phyloP scores from a whole-genome alignment of 2,888 invertebrate genomes.

The Mythimna impura region DNA sequence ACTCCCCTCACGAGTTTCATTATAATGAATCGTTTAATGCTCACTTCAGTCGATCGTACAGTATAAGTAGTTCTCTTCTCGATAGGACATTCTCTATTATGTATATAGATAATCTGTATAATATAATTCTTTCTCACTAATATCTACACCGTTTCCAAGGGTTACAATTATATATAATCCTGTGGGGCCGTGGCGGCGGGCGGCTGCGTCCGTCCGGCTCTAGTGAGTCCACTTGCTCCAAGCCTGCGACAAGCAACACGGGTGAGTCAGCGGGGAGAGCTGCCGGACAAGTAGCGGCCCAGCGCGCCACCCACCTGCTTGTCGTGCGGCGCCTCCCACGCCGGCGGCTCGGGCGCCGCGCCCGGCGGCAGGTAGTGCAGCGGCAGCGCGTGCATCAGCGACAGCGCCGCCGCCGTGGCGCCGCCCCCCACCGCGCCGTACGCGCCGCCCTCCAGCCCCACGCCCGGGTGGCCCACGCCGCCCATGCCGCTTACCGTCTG shows the following conservation, averaged over 20 bases:
- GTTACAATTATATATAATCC: constrained; percentile 86
- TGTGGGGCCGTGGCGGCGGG: constrained; percentile 73
- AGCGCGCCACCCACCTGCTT: constrained; percentile 73
- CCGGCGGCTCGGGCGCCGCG: constrained; percentile 75
- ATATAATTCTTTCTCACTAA: constrained; percentile 90
- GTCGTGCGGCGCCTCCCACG: constrained; percentile 82
- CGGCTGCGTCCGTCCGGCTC: constrained; percentile 68
- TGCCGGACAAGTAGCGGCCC: background rate
- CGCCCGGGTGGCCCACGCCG: constrained; percentile 58
- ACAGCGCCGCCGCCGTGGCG: constrained; percentile 77
- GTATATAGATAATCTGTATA: constrained; percentile 90
- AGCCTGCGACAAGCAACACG: constrained; percentile 74
- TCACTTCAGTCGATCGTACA: constrained; percentile 88
- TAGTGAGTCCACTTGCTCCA: constrained; percentile 90
- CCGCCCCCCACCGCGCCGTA: constrained; percentile 65
- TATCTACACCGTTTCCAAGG: constrained; percentile 90
- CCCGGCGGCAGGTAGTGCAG: constrained; percentile 85
- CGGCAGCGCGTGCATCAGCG: constrained; percentile 87
- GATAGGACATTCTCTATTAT: constrained; percentile 89
- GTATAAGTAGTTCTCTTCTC: constrained; percentile 86
- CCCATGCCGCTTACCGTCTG: constrained; percentile 73
- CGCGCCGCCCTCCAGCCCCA: constrained; percentile 58
- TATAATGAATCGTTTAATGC: constrained; percentile 84
- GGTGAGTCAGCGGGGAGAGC: constrained; percentile 22
- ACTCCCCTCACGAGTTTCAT: constrained; percentile 82